A percentile compares a stretch with the other conserved stretches of the same genome.
phyloP scores from a whole-genome alignment of 2,888 invertebrate species.

The Patella pellucida region DNA sequence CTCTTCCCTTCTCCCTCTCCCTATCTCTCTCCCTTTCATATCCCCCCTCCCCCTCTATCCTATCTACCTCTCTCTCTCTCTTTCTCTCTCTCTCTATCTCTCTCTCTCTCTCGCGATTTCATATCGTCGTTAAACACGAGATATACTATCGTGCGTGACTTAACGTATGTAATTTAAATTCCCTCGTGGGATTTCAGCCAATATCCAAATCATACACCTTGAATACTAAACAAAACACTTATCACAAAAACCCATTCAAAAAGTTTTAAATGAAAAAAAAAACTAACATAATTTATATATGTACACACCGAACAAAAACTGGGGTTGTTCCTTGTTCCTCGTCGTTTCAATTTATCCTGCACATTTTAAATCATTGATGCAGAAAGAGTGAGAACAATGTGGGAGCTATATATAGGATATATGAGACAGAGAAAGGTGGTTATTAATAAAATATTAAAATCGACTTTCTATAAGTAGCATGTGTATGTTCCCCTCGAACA shows the following conservation, averaged over 20 bases:
- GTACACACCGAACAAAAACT: too few relatives aligned
- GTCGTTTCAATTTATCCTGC: not conserved
- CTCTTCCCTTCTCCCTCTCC: too few relatives aligned
- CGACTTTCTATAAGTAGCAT: too few relatives aligned
- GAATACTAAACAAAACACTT: too few relatives aligned
- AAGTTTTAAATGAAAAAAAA: too few relatives aligned
- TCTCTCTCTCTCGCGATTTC: not conserved
- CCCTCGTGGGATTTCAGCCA: not conserved
- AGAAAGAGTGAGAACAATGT: not conserved
- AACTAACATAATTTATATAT: too few relatives aligned
- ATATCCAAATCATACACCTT: too few relatives aligned
- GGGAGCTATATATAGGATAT: not conserved
- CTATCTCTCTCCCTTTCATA: too few relatives aligned
- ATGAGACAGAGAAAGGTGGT: conserved; percentile 1
- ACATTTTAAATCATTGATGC: not conserved
- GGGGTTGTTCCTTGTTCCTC: too few relatives aligned
- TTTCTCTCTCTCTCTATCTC: conserved; percentile 8
- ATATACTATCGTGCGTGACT: not conserved
- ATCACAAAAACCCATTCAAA: too few relatives aligned
- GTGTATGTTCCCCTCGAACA: too few relatives aligned
- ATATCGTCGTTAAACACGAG: not conserved
- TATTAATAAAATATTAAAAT: not conserved
- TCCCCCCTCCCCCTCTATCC: too few relatives aligned
- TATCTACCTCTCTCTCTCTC: conserved; percentile 11
- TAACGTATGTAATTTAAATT: conserved; percentile 4